Evolutionary conservation across 2,113 vertebrate genomes (phyloP), one percentile per base, ranked within the genome.

Genomic region (Heterocephalus glaber): DNA sequence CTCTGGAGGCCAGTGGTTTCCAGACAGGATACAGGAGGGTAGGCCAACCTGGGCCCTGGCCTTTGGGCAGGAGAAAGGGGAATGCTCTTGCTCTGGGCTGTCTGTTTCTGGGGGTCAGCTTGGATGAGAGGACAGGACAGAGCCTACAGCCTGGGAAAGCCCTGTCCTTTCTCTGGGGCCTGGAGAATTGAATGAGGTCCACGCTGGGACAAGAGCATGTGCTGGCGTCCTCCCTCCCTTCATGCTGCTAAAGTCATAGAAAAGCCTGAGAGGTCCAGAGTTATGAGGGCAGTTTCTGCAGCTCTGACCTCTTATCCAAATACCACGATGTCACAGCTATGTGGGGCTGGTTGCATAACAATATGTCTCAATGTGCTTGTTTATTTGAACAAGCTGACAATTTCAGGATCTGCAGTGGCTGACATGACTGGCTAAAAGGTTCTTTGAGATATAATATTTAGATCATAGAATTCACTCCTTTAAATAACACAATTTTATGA

Each of bases 221-320:
- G 17, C 58, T 65, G 76, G 49, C 28, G 63, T 44, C 60, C 6
- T 24, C 38, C 35, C 30, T 84, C 47, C 20, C 30, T 85, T 38
- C n/a, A 54, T 33, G 2, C 28, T 44, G 33, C 41, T 80, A 77
- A 24, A 35, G 58, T n/a, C 56, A 49, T 0, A 4, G 70, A 72
- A 80, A 96, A 85, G 26, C 41, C 60, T 8, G 26, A 80, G 19
- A 83, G 58, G 44, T 38, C 61, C 19, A 1, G 41, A 10, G 49
- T n/a, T 84, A 4, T n/a, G 11, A 88, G 41, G 81, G 61, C 61
- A 86, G n/a, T 93, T 58, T 76, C 66, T 41, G 26, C 30, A 92
- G 93, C 70, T 83, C 91, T 93, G 83, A 56, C 86, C 86, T 90
- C 63, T 86, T n/a, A 60, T 41, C 66, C n/a, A 61, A n/a, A 11